These are phyloP conservation scores for Steinernema feltiae DNA, from an alignment of 1,140 invertebrate species.

Conservation along the genomic window DNA sequence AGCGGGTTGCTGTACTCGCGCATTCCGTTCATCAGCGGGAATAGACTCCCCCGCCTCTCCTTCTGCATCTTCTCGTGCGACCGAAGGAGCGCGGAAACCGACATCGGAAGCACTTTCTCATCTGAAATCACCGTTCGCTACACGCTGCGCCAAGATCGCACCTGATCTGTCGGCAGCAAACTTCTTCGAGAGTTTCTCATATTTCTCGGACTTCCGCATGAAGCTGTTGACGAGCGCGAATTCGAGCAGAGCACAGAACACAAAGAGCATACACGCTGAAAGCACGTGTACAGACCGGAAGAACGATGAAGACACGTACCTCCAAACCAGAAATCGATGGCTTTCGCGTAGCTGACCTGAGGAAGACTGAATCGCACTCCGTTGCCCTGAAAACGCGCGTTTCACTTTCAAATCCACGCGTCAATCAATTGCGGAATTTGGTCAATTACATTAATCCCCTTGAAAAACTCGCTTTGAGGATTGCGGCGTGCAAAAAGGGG, in stretches of 20 bases:
- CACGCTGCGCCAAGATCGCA: slow-evolving; percentile 25
- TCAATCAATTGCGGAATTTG: background rate
- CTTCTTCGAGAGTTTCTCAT: slow-evolving; percentile 46
- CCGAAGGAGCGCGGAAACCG: slow-evolving; percentile 14
- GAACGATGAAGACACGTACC: slow-evolving; percentile 19
- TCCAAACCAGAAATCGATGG: slow-evolving; percentile 40
- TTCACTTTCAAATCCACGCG: too few relatives aligned
- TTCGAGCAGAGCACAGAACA: slow-evolving; percentile 50
- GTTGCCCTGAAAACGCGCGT: slow-evolving; percentile 28
- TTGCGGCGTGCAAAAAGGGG: too few relatives aligned
- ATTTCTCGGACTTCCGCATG: slow-evolving; percentile 54
- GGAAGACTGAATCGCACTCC: slow-evolving; percentile 36
- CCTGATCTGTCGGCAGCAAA: background rate
- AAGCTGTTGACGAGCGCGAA: slow-evolving; percentile 54
- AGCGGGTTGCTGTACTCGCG: background rate
- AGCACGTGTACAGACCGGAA: background rate
- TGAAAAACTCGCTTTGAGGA: too few relatives aligned
- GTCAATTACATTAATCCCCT: background rate
- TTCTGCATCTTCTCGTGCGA: slow-evolving; percentile 18
- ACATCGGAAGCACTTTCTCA: slow-evolving; percentile 16
- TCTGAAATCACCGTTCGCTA: slow-evolving; percentile 20
- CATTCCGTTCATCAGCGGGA: background rate
- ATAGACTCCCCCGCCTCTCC: background rate
- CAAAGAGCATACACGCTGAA: slow-evolving; percentile 54
- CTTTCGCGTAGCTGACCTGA: slow-evolving; percentile 38